Base-by-base conservation (phyloP, 2,888 invertebrate genomes). In the Rhamnusium bicolor region DNA sequence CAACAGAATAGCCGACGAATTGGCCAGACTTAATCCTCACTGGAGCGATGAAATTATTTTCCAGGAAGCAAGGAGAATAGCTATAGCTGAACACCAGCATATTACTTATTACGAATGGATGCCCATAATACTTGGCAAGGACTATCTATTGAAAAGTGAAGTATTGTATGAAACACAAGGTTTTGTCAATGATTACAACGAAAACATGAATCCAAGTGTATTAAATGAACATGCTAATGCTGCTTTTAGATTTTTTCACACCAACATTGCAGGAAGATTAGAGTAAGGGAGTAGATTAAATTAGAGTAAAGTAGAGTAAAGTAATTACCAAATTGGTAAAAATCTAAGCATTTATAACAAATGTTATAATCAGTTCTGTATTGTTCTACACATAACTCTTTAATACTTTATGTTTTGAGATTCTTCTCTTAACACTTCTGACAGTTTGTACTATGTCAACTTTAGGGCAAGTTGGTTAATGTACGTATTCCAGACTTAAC, bases 21-120 rank as follows among this genome's bases (percentile, higher is more conserved):
- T 90, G 65, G 75, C 81, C 1, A 76, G 81, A 18, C 69, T 90
- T 27, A 90, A 91, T 82, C 89, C 89, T 0, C 86, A 88, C 69
- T 89, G 89, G 89, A 84, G 87, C 73, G 89, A 89, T 75, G 89
- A 89, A 77, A 84, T 79, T 7, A 71, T 89, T 4, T 89, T 84
- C 81, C 88, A 89, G 80, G 89, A 89, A 81, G 84, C 88, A 5
- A 84, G 89, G 71, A 83, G 85, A 66, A 87, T 89, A 51, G 78
- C 86, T 19, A 85, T 87, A 62, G 89, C 88, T 8, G 85, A 88
- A 80, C 86, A 87, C 76, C 94, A 94, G 83, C 91, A 92, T 78
- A 93, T 94, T 81, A 90, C 92, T 72, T 94, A 94, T 84, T 93
- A 94, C 83, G 94, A 94, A 86, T 94, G 93, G 90, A 87, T 94